Conservation (phyloP, 30 jellyfish, hydroid and myxozoan genomes). For the Hydra vulgaris region DNA sequence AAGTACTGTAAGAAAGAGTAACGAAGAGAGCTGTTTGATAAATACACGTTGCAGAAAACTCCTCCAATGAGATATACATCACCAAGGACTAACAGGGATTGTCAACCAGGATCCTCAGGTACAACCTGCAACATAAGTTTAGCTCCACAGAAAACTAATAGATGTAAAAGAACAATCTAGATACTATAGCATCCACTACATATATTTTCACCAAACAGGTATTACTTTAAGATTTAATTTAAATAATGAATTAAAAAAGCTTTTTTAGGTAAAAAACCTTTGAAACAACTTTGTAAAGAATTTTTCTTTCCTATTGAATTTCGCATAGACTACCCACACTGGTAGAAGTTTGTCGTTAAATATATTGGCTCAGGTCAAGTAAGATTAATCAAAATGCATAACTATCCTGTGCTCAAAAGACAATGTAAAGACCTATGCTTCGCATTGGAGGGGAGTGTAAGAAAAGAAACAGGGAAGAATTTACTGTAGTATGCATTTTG, state of each 20-base stretch:
- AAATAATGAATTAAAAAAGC: neutral
- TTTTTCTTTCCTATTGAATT: too few relatives aligned
- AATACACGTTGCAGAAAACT: neutral
- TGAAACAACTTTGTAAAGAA: neutral
- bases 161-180: neutral
- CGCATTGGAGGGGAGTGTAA: neutral
- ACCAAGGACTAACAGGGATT: neutral
- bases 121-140: neutral
- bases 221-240: too few relatives aligned
- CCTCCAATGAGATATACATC: neutral
- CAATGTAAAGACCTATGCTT: neutral
- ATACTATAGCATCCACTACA: neutral
- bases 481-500: neutral
- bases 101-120: neutral
- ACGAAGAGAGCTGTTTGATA: neutral
- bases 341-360: neutral
- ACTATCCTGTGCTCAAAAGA: neutral
- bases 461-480: neutral
- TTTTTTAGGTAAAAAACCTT: neutral
- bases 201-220: neutral
- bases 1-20: too few relatives aligned
- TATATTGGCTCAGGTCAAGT: neutral
- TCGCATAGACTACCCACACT: neutral
- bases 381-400: neutral
- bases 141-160: neutral